Evolutionary conservation across 2,888 invertebrate genomes (phyloP).

Genomic region (Eueremaeus valkanovi): DNA sequence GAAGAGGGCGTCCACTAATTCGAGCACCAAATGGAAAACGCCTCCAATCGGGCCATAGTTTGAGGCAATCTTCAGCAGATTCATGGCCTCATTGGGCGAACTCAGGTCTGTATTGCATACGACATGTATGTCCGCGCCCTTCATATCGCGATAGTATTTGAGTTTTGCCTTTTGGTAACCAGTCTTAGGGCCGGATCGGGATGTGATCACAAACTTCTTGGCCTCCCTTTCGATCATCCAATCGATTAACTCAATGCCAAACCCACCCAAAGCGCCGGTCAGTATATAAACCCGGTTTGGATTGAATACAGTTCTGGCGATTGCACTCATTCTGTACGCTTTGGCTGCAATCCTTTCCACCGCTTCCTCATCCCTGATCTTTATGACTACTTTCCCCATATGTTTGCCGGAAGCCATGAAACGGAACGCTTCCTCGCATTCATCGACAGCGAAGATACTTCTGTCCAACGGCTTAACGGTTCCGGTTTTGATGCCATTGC

Average conservation of each 20-base stretch:
- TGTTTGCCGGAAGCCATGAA: constrained; percentile 98
- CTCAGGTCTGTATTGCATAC: constrained; percentile 59
- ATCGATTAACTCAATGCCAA: constrained; percentile 86
- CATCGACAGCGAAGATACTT: constrained; percentile 76
- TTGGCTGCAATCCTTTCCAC: not conserved
- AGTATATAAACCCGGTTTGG: constrained; percentile 57
- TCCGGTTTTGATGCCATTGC: constrained; percentile 77
- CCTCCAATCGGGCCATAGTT: constrained; percentile 67
- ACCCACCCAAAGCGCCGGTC: constrained; percentile 82
- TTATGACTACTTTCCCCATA: constrained; percentile 91
- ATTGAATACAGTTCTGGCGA: constrained; percentile 73
- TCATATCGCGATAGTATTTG: constrained; percentile 56
- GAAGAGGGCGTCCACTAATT: constrained; percentile 77
- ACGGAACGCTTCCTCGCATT: constrained; percentile 85
- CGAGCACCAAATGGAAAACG: constrained; percentile 82
- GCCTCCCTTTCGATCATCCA: constrained; percentile 90
- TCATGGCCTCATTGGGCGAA: constrained; percentile 64
- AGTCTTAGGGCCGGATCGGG: constrained; percentile 80
- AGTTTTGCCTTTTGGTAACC: constrained; percentile 88
- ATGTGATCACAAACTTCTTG: constrained; percentile 74
- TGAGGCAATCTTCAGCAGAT: constrained; percentile 63
- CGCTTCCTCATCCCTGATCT: constrained; percentile 54
- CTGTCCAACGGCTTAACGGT: constrained; percentile 82
- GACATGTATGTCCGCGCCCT: not conserved
- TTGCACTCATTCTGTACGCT: constrained; percentile 54